Conservation (phyloP, 2,888 invertebrate genomes). For the Phaedon cochleariae region DNA sequence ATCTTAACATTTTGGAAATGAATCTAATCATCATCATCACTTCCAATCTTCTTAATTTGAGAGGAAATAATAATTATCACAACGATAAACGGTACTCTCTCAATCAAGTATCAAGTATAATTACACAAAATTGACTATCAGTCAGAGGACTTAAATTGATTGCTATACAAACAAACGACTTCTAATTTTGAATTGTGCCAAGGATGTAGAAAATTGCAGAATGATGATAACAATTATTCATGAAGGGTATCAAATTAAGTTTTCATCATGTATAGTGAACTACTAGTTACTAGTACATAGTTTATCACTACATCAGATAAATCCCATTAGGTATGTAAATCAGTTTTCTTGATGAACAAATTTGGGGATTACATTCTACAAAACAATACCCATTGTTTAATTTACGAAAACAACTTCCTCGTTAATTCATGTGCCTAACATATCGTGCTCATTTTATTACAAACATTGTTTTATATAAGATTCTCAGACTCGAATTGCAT, state of each 20-base stretch:
- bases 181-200: conserved; percentile 15
- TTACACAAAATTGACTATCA: conserved; percentile 6
- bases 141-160: background rate
- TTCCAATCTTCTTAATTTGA: too few species aligned
- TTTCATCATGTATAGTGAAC: background rate
- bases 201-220: conserved; percentile 23
- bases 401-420: background rate
- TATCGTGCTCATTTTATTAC: too few species aligned
- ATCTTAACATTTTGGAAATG: too few species aligned
- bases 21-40: too few species aligned
- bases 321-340: too few species aligned
- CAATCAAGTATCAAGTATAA: background rate
- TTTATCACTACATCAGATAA: background rate
- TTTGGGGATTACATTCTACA: too few species aligned
- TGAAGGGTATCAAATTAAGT: background rate
- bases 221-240: conserved; percentile 11
- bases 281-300: too few species aligned
- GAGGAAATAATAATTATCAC: background rate
- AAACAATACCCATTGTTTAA: background rate
- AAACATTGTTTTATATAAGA: too few species aligned
- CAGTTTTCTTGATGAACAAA: too few species aligned
- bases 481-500: too few species aligned
- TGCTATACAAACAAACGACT: background rate
- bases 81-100: background rate
- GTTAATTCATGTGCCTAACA: background rate